Base-by-base conservation (phyloP, 2,797 vertebrate species). In the Ara ararauna region DNA sequence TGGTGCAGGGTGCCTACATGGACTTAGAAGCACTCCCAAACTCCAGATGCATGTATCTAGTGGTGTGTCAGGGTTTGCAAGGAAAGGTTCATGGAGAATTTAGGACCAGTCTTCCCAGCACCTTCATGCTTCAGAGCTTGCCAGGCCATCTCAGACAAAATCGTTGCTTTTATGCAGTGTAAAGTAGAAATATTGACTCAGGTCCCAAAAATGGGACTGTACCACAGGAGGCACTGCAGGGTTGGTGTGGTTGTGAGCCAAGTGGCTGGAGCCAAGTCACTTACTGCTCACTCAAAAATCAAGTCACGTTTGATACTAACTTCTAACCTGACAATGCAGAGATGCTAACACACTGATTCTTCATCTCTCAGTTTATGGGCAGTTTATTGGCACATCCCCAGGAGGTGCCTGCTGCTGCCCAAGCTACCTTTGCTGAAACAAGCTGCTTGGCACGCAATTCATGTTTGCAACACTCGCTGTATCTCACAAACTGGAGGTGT, bases 1-100 rank as follows among this genome's bases (percentile, higher is more conserved):
- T 3, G 23, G 26, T 2, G 1, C 1, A 9, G 7, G 30, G 11
- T 38, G 29, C 7, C 44, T 38, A 2, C 21, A 8, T 0, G 1
- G 16, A 10, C 15, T 62, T 0, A 3, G n/a, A 26, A 53, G 44
- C n/a, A 2, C 29, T 60, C 5, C 30, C 21, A 34, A 60, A 34
- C 6, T 12, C 51, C 32, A 34, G 58, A 21, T 32, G 23, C 1
- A 1, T n/a, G 2, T 5, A 21, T 34, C 16, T 64, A 10, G 27
- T 32, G 36, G 5, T 32, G 15, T 47, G 30, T 5, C 8, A 32
- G 29, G 23, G 21, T 60, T 67, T 60, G 26, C 42, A 73, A 65
- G 51, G 36, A 68, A 56, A 48, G 7, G 3, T 44, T 82, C 51
- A n/a, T 21, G 26, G 60, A 82, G 15, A 54, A n/a, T 51, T 85